Evolutionary conservation across 2,113 vertebrate species (phyloP).

Genomic region (Tiliqua scincoides): DNA sequence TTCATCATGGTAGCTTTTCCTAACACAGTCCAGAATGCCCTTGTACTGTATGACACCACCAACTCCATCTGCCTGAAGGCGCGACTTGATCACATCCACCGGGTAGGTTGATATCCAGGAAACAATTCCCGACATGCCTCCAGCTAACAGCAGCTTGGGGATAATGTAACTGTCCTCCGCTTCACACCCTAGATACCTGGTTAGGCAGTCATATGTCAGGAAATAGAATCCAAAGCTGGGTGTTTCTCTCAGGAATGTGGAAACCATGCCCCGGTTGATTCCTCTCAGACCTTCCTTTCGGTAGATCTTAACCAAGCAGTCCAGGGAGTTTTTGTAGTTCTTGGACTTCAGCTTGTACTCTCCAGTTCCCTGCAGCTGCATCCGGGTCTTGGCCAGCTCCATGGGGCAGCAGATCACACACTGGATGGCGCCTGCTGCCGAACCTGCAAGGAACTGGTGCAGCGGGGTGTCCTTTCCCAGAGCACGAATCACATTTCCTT

Average conservation of each 20-base stretch:
- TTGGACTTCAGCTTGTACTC: slow-evolving; percentile 84
- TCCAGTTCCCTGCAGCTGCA: slow-evolving; percentile 94
- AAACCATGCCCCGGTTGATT: slow-evolving; percentile 92
- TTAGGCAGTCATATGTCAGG: slow-evolving; percentile 89
- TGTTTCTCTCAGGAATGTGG: slow-evolving; percentile 90
- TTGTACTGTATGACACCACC: slow-evolving; percentile 85
- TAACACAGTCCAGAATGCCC: slow-evolving; percentile 88
- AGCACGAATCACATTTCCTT: slow-evolving; percentile 89
- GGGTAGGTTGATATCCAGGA: slow-evolving; percentile 97
- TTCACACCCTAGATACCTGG: slow-evolving; percentile 88
- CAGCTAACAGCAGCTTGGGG: slow-evolving; percentile 92
- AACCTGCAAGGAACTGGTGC: slow-evolving; percentile 94
- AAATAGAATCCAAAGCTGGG: slow-evolving; percentile 97
- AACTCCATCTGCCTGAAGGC: slow-evolving; percentile 92
- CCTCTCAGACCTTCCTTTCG: slow-evolving; percentile 87
- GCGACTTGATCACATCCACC: slow-evolving; percentile 93
- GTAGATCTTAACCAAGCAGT: slow-evolving; percentile 93
- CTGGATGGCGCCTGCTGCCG: slow-evolving; percentile 92
- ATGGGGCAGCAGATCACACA: slow-evolving; percentile 95
- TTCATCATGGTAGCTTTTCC: slow-evolving; percentile 87
- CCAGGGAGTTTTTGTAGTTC: slow-evolving; percentile 92
- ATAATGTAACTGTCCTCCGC: slow-evolving; percentile 86
- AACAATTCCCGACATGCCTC: slow-evolving; percentile 90
- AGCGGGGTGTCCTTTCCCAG: slow-evolving; percentile 88
- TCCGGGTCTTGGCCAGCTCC: slow-evolving; percentile 96